Evolutionary conservation across 2,888 invertebrate species (phyloP).

Genomic region (Protonemura montana): DNA sequence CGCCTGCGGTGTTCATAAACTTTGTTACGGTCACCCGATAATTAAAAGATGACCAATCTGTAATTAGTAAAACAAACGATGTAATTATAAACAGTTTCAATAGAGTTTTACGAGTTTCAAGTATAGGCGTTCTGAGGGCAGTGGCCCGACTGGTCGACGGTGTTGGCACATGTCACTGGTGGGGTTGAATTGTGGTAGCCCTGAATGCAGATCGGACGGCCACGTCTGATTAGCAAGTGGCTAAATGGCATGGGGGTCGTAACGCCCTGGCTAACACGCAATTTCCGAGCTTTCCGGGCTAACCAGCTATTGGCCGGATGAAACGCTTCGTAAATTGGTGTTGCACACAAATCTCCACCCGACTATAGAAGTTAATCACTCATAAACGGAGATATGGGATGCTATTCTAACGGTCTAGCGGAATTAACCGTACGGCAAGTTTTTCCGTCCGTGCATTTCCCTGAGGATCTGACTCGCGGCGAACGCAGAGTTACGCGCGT

Average conservation of each 20-base stretch:
- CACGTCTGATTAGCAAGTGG: neutral
- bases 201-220: neutral
- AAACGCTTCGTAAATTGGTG: neutral
- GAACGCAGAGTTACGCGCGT: neutral
- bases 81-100: neutral
- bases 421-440: conserved; percentile 7
- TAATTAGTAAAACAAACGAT: neutral
- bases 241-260: neutral
- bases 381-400: neutral
- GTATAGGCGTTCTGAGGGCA: neutral
- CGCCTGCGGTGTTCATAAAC: neutral
- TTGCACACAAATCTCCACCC: neutral
- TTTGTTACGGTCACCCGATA: neutral
- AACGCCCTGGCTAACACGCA: neutral
- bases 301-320: neutral
- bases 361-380: neutral
- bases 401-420: neutral
- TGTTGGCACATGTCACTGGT: neutral
- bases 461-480: neutral
- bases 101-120: neutral
- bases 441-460: neutral
- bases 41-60: neutral
- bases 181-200: neutral
- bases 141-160: neutral
- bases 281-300: neutral